These are phyloP conservation scores for Ormyrus nitidulus DNA, from an alignment of 2,888 invertebrate species.

Conservation along the genomic window DNA sequence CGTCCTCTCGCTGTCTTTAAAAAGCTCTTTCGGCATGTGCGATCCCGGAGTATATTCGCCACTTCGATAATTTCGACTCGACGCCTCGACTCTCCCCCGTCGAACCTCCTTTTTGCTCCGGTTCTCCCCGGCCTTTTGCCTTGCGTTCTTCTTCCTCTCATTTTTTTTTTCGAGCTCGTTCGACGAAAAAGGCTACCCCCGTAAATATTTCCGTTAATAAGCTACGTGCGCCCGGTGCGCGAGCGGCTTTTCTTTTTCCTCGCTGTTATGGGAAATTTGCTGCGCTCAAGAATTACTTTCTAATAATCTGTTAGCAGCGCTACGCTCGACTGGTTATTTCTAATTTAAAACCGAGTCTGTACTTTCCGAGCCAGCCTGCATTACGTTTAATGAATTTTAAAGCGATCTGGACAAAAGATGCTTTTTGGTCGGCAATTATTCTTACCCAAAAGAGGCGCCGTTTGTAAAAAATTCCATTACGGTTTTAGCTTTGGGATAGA, in stretches of 20 bases:
- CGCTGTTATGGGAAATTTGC: conserved; percentile 23
- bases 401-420: no score
- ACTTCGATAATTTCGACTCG: conserved; percentile 65
- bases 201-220: conserved; percentile 48
- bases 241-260: conserved; percentile 36
- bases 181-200: background rate
- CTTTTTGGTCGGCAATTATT: no score
- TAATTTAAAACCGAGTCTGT: conserved; percentile 23
- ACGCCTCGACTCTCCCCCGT: conserved; percentile 48
- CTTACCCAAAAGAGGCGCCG: no score
- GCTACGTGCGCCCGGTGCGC: background rate
- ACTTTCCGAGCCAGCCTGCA: background rate
- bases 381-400: no score
- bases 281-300: conserved; percentile 27
- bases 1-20: conserved; percentile 61
- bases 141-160: background rate
- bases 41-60: conserved; percentile 51
- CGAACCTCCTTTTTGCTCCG: background rate
- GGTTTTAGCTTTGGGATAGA: no score
- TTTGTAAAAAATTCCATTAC: no score
- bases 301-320: conserved; percentile 32
- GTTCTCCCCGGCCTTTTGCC: background rate
- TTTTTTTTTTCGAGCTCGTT: conserved; percentile 9
- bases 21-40: conserved; percentile 59
- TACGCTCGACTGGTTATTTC: conserved; percentile 3